Percentiles rank a stretch among this genome's conserved stretches.
Conservation (phyloP, 2,888 invertebrate species). For the Lamellibrachia satsuma region DNA sequence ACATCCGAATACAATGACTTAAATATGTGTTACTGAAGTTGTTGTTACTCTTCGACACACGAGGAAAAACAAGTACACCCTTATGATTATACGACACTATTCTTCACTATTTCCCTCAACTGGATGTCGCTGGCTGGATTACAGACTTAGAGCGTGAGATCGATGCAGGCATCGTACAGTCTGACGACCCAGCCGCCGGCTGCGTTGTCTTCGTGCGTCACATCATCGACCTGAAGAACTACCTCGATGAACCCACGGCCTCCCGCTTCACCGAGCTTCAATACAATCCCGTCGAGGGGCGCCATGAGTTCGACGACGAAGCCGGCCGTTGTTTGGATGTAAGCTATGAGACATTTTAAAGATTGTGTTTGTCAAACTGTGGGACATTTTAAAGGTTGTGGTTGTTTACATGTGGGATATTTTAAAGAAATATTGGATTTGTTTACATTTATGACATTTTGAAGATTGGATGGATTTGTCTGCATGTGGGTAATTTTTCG, state of each 20-base stretch:
- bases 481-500: too few species aligned
- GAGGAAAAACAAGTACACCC: too few species aligned
- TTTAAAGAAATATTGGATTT: too few species aligned
- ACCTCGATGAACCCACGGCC: constrained; percentile 46
- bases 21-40: too few species aligned
- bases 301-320: constrained; percentile 33
- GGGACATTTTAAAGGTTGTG: too few species aligned
- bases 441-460: too few species aligned
- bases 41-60: too few species aligned
- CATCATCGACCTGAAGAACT: constrained; percentile 63
- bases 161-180: constrained; percentile 48
- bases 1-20: too few species aligned
- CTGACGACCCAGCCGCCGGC: constrained; percentile 44
- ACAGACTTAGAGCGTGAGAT: constrained; percentile 56
- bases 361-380: too few species aligned
- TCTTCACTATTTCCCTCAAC: background rate
- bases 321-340: constrained; percentile 34
- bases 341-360: background rate
- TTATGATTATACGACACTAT: too few species aligned
- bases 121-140: background rate
- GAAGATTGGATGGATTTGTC: too few species aligned
- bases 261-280: constrained; percentile 53
- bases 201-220: constrained; percentile 54
- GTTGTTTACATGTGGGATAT: too few species aligned
- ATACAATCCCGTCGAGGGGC: constrained; percentile 40